Evolutionary conservation across 2,113 vertebrate species (phyloP).

Genomic region (Chitala chitala): DNA sequence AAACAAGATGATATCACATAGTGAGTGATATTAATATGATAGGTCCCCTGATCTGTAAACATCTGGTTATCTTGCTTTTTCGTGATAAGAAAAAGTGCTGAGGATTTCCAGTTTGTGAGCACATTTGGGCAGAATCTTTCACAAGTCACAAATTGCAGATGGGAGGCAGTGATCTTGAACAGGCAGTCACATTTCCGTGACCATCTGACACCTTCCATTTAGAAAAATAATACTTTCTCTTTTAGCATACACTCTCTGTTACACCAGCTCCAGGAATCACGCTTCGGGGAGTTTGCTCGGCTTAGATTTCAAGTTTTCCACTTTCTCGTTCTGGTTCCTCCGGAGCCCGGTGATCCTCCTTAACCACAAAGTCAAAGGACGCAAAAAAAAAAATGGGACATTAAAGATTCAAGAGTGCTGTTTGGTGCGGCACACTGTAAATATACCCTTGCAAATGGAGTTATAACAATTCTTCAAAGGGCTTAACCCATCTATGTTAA

Average conservation of each 20-base stretch:
- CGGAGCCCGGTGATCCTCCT: not conserved
- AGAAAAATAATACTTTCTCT: constrained; percentile 99
- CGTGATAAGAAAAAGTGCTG: constrained; percentile 98
- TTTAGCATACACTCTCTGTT: constrained; percentile 98
- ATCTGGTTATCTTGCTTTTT: constrained; percentile 99
- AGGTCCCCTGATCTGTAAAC: constrained; percentile 99
- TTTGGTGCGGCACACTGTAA: not conserved
- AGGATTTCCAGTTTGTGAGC: constrained; percentile 99
- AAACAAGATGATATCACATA: constrained; percentile 74
- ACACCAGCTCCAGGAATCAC: constrained; percentile 96
- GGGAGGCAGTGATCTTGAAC: constrained; percentile 99
- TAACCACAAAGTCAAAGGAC: not conserved
- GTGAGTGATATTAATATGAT: constrained; percentile 99
- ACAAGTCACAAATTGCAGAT: constrained; percentile 99
- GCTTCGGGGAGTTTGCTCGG: constrained; percentile 79
- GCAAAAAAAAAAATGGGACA: not conserved
- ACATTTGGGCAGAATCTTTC: constrained; percentile 99
- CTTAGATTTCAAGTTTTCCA: constrained; percentile 55
- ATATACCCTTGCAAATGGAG: not conserved
- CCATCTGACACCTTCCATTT: constrained; percentile 99
- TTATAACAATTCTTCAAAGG: too few species aligned
- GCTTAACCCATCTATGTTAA: too few species aligned
- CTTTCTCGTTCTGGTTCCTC: constrained; percentile 42
- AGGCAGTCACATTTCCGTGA: constrained; percentile 99
- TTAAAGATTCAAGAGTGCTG: not conserved